Conservation (phyloP, 2,113 vertebrate species). For the Oncorhynchus tshawytscha region DNA sequence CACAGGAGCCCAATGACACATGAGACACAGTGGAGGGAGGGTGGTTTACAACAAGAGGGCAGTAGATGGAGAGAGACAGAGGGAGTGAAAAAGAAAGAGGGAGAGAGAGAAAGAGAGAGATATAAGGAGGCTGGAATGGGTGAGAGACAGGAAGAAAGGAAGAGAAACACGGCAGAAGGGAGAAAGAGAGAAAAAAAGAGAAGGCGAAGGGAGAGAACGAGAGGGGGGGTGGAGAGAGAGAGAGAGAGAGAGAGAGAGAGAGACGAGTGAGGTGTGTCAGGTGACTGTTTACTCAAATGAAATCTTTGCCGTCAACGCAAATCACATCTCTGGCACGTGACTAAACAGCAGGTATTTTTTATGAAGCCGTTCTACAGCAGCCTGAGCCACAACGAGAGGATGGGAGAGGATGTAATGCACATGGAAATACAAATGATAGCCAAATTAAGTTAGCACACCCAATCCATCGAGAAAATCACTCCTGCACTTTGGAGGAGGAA, state of each 20-base stretch:
- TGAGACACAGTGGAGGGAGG: too few species aligned
- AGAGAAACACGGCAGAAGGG: too few species aligned
- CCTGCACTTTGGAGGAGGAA: constrained; percentile 20
- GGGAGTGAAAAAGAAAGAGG: constrained; percentile 26
- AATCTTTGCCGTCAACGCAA: constrained; percentile 40
- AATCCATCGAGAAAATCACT: constrained; percentile 54
- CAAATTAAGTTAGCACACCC: constrained; percentile 53
- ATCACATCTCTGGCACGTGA: constrained; percentile 37
- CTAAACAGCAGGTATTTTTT: constrained; percentile 42
- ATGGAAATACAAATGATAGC: constrained; percentile 59
- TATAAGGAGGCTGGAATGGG: background rate
- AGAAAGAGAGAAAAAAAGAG: too few species aligned
- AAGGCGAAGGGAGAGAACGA: too few species aligned
- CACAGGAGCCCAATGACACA: too few species aligned
- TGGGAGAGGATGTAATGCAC: constrained; percentile 31
- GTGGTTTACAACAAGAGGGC: background rate
- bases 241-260: background rate
- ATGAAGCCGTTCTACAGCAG: background rate
- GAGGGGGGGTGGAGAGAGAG: too few species aligned
- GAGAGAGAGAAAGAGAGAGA: background rate
- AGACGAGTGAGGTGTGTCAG: too few species aligned
- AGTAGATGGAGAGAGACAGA: background rate
- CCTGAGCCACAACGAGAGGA: background rate
- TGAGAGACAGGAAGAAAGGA: too few species aligned
- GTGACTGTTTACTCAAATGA: constrained; percentile 51